Base-by-base conservation (phyloP, 2,113 vertebrate species). In the Gavia stellata region DNA sequence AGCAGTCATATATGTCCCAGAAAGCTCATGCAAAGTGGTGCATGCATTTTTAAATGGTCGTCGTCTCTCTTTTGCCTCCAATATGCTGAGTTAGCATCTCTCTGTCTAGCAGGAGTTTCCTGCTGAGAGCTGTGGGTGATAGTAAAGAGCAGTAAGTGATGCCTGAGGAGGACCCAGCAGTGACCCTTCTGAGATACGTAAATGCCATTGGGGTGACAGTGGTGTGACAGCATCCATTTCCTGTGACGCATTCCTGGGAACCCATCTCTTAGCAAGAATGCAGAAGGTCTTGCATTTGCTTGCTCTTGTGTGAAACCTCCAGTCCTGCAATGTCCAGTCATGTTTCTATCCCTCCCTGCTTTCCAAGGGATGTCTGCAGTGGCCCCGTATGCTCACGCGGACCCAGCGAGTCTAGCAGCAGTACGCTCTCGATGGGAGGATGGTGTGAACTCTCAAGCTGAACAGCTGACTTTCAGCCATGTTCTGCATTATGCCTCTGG, bases 341-440 rank as follows among this genome's bases (percentile, higher is more conserved):
- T 0, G 2, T 62, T 67, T 36, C 45, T 29, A 12, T 91, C 45
- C 33, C 49, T 47, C 42, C 40, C 25, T 6, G 3, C 34, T 52
- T 88, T n/a, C 66, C n/a, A 21, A 61, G 42, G 50, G 24, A 31
- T 38, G 44, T 42, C 79, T 66, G 34, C 31, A 6, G 55, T 7
- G 18, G 12, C 15, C 29, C 13, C 0, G 0, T 26, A 14, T 66
- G 34, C 33, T 73, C 42, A 25, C 31, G 11, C 0, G 1, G 36
- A 65, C 21, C 31, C n/a, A 75, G 16, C 55, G 53, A 36, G 49
- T 81, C 77, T 25, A 29, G 70, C 36, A 81, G 42, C 70, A 29
- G 12, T 36, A 8, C 17, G 45, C n/a, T 49, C 23, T 59, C 3
- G 1, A 10, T n/a, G 38, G 55, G 74, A 68, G 67, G 33, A 47